Conservation (phyloP, 2,888 invertebrate species). For the Brenthis hecate region DNA sequence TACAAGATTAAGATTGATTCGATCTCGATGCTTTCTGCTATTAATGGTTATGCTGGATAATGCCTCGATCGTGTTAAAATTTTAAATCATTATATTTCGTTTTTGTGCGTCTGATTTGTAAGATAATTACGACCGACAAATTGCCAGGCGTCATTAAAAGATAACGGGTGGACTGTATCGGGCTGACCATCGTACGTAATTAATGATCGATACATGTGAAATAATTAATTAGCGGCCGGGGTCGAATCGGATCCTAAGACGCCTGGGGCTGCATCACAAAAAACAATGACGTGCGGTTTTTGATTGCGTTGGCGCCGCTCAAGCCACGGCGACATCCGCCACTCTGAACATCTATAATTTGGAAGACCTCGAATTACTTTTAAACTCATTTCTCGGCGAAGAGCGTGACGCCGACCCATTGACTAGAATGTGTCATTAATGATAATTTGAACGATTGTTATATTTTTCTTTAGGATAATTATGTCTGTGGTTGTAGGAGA, state of each 20-base stretch:
- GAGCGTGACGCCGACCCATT: conserved; percentile 76
- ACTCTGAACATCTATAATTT: conserved; percentile 76
- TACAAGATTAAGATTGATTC: conserved; percentile 82
- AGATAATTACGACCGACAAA: conserved; percentile 80
- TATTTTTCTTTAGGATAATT: conserved; percentile 45
- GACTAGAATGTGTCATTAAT: conserved; percentile 78
- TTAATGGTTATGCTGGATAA: conserved; percentile 74
- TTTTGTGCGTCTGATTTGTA: conserved; percentile 72
- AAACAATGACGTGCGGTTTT: conserved; percentile 82
- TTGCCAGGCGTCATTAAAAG: conserved; percentile 76
- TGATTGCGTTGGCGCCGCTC: conserved; percentile 70
- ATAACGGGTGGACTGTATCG: conserved; percentile 68
- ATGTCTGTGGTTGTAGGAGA: conserved; percentile 1
- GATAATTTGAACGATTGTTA: conserved; percentile 74
- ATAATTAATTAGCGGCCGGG: conserved; percentile 79
- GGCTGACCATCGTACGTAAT: conserved; percentile 63
- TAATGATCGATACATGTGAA: conserved; percentile 82
- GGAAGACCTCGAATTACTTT: conserved; percentile 79
- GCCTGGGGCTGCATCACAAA: conserved; percentile 73
- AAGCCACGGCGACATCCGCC: conserved; percentile 74
- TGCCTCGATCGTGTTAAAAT: conserved; percentile 74
- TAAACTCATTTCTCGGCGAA: conserved; percentile 72
- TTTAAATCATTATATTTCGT: conserved; percentile 73
- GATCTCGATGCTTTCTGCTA: conserved; percentile 79
- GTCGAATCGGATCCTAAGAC: conserved; percentile 65